Conservation (phyloP, 2,113 vertebrate species). For the Datnioides undecimradiatus region DNA sequence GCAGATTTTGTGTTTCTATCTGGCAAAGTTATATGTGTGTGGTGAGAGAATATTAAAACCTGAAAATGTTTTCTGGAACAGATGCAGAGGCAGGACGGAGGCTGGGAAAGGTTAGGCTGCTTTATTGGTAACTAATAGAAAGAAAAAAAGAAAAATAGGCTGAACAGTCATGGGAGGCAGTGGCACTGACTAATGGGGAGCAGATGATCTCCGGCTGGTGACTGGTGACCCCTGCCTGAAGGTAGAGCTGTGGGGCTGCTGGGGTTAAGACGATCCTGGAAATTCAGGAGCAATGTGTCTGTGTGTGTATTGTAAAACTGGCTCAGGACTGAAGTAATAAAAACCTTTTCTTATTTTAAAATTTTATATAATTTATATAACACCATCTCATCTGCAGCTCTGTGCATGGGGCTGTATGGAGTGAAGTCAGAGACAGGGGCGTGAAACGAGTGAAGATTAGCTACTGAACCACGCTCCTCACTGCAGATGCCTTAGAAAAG, state of each 20-base stretch:
- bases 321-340: no score
- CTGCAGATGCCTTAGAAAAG: no score
- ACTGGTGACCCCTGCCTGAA: not conserved
- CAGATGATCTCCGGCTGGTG: not conserved
- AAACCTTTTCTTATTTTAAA: no score
- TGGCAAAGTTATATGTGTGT: not conserved
- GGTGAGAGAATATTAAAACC: not conserved
- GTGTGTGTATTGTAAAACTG: no score
- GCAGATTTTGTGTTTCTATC: not conserved
- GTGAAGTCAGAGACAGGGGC: no score
- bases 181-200: not conserved
- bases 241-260: not conserved
- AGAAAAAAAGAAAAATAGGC: not conserved
- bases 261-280: not conserved
- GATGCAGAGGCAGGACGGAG: not conserved
- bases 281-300: not conserved
- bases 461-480: no score
- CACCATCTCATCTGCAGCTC: no score
- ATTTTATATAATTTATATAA: no score
- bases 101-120: not conserved
- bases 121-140: not conserved
- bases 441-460: no score
- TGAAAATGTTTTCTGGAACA: not conserved
- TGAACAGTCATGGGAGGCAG: not conserved
- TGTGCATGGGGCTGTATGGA: no score